Evolutionary conservation across 2,113 vertebrate species (phyloP), one percentile per base, ranked within the genome.

Genomic region (Crocuta crocuta): DNA sequence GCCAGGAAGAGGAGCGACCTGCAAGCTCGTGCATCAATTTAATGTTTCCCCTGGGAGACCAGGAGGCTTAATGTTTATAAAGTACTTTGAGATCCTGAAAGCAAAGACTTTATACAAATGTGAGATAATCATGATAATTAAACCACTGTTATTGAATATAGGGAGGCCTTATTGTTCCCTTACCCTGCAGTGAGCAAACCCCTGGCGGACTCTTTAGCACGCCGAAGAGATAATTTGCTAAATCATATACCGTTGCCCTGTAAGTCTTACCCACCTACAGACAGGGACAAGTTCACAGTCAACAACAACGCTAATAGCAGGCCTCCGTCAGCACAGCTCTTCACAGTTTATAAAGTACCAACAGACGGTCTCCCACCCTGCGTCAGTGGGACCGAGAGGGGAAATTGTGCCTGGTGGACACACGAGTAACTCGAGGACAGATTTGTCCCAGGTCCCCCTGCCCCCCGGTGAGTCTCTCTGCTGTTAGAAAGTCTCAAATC

Each of bases 71-170:
- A 96, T 96, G 97, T 97, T 97, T 97, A 92, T 97, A 91, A 98
- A 96, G 97, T 94, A 95, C 91, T 97, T 97, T 50, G 96, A 98
- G 98, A 96, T 94, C 97, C 97, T 95, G 97, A 97, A 97, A 97
- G 94, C 93, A 92, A 81, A 95, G 96, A 96, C 97, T 96, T 96
- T 90, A 48, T 94, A 94, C 95, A 86, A 94, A 95, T 87, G 91
- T 3, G 28, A 84, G 96, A 94, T 97, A 96, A 97, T 98, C 94
- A 96, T 76, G 96, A 95, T 98, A 90, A 98, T 98, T 97, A 97
- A 97, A 66, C 61, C 88, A 7, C 86, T 61, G 96, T 90, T 96
- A 92, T 63, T 85, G 97, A 97, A 90, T 90, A 83, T 63, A 53
- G 80, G 1, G 7, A 96, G 94, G 87, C 11, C 70, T 48, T 39